Base-by-base conservation (phyloP, 2,888 invertebrate genomes). In the Podotricha telesiphe region DNA sequence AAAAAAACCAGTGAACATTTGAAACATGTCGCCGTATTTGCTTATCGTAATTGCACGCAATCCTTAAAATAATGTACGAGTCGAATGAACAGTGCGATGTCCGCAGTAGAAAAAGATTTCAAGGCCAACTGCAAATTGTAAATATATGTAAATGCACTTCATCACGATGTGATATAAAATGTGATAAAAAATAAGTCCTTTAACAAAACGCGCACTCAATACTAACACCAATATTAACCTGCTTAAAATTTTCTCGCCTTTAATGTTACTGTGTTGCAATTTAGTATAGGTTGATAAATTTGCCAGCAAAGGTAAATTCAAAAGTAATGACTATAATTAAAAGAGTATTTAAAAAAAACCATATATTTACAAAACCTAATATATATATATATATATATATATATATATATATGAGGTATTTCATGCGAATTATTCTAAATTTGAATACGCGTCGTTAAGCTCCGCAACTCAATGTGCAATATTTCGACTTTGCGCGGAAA, bases 31-130 rank as follows among this genome's bases (percentile, higher is more conserved):
- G 28, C 56, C 69, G 37, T 69, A 71, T 77, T 58, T 58, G 58
- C 76, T 76, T 77, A 75, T 79, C 76, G 70, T 73, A 71, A 73
- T 70, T 72, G 62, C 72, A 55, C 65, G 67, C 70, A 71, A 71
- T 72, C 51, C 68, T 65, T 69, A 64, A 69, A 17, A 17, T 34
- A 55, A 68, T 71, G 68, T 65, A 69, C 53, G 62, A 53, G 55
- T 56, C 68, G 71, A 71, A 67, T 65, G 61, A 66, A 67, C 65
- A 68, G 68, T 67, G 59, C 74, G 78, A 77, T 76, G 77, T 73
- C 73, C 73, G 76, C 66, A 67, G 70, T 74, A 79, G 76, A 82
- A 80, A 79, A 81, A 80, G 72, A 66, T 56, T 69, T 77, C 80
- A 83, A 83, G 82, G 83, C 74, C 71, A 78, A 78, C 79, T 3